phyloP scores from a whole-genome alignment of 2,113 vertebrate species.

The Aldabrachelys gigantea region DNA sequence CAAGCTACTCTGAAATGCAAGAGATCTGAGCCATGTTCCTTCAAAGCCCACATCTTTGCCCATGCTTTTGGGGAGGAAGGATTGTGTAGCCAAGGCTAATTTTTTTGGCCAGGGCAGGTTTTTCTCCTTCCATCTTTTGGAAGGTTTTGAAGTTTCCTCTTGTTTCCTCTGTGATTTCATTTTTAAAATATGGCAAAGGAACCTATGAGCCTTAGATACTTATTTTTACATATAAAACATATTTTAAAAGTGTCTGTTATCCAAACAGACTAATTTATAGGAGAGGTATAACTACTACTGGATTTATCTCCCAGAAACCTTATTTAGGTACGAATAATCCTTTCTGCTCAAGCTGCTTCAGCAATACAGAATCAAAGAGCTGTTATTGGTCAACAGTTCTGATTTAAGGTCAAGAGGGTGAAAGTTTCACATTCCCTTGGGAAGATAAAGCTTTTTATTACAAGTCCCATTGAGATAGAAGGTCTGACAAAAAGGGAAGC shows the following conservation, averaged over 20 bases:
- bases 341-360: not conserved
- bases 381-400: not conserved
- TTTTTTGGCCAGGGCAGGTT: not conserved
- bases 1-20: accelerated
- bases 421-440: not conserved
- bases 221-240: not conserved
- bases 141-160: not conserved
- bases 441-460: not conserved
- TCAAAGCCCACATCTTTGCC: not conserved
- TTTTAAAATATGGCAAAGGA: not conserved
- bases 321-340: not conserved
- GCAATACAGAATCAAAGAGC: not conserved
- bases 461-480: accelerated
- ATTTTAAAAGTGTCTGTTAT: not conserved
- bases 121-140: not conserved
- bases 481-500: accelerated
- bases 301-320: not conserved
- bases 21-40: not conserved
- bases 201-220: too few species aligned
- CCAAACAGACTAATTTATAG: not conserved
- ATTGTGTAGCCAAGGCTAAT: not conserved
- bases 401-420: not conserved
- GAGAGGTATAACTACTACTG: not conserved
- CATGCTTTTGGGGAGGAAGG: not conserved
- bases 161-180: not conserved